Conservation (phyloP, 2,797 vertebrate species). For the Fringilla coelebs region DNA sequence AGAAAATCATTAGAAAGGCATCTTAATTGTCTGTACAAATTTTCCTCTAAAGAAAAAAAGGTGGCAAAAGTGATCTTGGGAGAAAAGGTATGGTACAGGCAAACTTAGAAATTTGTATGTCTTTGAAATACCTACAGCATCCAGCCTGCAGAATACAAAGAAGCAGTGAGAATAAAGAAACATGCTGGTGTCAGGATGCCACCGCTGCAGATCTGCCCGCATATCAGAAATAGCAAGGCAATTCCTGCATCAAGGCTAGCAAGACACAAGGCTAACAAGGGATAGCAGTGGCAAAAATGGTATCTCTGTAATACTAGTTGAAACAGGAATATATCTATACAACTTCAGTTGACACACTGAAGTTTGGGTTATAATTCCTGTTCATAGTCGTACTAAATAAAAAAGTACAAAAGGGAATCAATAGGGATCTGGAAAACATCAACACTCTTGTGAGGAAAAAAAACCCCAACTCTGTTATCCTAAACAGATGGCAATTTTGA, state of each 20-base stretch:
- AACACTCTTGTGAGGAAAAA: background rate
- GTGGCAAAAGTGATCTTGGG: background rate
- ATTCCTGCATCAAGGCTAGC: background rate
- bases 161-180: background rate
- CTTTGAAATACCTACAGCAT: background rate
- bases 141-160: background rate
- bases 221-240: background rate
- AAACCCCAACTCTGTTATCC: background rate
- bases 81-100: background rate
- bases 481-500: slow-evolving; percentile 17
- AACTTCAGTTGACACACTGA: background rate
- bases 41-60: background rate
- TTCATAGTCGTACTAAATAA: background rate
- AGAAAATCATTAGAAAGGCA: background rate
- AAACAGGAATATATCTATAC: background rate
- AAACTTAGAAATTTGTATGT: background rate
- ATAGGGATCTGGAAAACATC: background rate
- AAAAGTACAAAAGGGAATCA: background rate
- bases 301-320: background rate
- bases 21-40: background rate
- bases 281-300: background rate
- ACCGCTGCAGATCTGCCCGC: background rate
- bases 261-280: background rate
- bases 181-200: background rate
- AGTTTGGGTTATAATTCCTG: background rate